Base-by-base conservation (phyloP, 2,113 vertebrate genomes). In the Pardalotus punctatus region DNA sequence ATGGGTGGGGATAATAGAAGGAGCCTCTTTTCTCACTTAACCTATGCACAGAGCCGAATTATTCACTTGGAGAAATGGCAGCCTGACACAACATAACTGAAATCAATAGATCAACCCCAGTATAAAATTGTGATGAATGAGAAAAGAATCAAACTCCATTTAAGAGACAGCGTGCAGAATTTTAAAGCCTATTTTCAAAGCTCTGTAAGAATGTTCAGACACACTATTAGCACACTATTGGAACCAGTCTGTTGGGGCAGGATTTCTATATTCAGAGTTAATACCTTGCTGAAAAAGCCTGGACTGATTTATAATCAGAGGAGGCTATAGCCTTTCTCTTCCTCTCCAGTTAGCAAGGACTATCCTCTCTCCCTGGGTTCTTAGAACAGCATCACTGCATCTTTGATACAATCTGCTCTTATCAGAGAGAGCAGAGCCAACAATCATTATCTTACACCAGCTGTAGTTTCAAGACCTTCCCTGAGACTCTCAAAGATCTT, bases 21-120 rank as follows among this genome's bases (percentile, higher is more conserved):
- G 15, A 89, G 48, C 17, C 43, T 94, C 80, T 93, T 91, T 91
- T 93, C 88, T 96, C 86, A 88, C 82, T 95, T 96, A 93, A 96
- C 80, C 92, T 93, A 90, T 86, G 77, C 79, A 86, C 65, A 84
- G 77, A 90, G 76, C 7, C 0, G 1, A 92, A 96, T 96, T 81
- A 93, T 40, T 93, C 94, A 94, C 80, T 78, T 86, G 88, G 54
- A 95, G 79, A 88, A 95, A 93, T 27, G 27, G 53, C 60, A 95
- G 76, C 61, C 85, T 94, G 92, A 92, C 64, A 92, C 69, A 92
- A 93, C 80, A 48, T 53, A 93, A 71, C 61, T 84, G 67, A 93
- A 94, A 96, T 88, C 92, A 88, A 93, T 90, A 83, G 76, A 95
- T 92, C 88, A 93, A 38, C 69, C 33, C 48, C 25, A 33, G 65